Base-by-base conservation (phyloP, 2,113 vertebrate species). In the Panthera tigris region DNA sequence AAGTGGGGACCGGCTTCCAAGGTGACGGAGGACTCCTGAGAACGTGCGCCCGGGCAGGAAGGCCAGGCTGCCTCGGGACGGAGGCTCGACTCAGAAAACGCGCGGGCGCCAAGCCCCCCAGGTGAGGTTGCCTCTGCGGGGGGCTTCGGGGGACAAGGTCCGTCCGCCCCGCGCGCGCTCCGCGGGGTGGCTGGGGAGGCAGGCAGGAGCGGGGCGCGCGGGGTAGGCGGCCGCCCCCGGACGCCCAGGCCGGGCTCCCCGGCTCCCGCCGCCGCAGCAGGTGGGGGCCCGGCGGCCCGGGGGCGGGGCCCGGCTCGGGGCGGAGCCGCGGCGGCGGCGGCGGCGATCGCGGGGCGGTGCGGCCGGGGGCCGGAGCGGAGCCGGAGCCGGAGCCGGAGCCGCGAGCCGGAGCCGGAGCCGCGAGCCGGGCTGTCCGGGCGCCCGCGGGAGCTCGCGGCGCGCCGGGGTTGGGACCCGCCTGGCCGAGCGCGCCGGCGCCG, bases 401-500 rank as follows among this genome's bases (percentile, higher is more conserved):
- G 0, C 86, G 18, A 69, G 91, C 36, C 0, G n/a, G 48, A 36
- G 82, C 31, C 1, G 74, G n/a, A 57, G 66, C 41, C 1, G 50
- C 14, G 27, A 41, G 80, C 29, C 19, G 81, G 29, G 81, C 55
- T 5, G 81, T 48, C 66, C 52, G 25, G 66, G 50, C 39, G 89
- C 27, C 93, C 68, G 83, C 57, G 55, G 86, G 89, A 89, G 74
- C 89, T 88, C 36, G 88, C 78, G 4, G 89, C 61, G 74, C 83
- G 36, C 76, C 5, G 69, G 89, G 85, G 87, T 96, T 66, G 92
- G 97, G 95, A 95, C 96, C 96, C 1, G 91, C 93, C 96, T 52
- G 96, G 97, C 91, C 14, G 78, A 97, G 97, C 91, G 95, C 96
- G 97, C 94, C 74, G 87, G 94, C 90, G 94, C 96, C 88, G 87